These are phyloP conservation scores for Triplophysa dalaica DNA, from an alignment of 2,113 vertebrate genomes.

Conservation along the genomic window DNA sequence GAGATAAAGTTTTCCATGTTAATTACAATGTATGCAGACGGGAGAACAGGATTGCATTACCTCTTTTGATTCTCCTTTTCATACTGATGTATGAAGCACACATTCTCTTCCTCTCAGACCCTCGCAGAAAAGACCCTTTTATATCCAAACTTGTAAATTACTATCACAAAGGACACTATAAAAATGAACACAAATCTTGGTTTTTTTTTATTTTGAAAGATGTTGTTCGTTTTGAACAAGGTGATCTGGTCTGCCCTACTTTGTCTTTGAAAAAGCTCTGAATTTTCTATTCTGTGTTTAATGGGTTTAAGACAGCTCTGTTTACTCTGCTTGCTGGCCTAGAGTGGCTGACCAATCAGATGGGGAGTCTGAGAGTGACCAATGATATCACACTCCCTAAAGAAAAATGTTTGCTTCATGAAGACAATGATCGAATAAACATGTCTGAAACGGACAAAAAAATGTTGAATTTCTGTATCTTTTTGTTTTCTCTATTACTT, in stretches of 20 bases:
- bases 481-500: slow-evolving; percentile 57
- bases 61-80: slow-evolving; percentile 46
- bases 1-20: slow-evolving; percentile 58
- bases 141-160: slow-evolving; percentile 54
- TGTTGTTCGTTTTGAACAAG: neutral
- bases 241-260: slow-evolving; percentile 6
- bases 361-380: slow-evolving; percentile 11
- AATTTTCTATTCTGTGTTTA: slow-evolving; percentile 35
- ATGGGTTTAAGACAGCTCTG: slow-evolving; percentile 8
- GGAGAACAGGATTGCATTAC: slow-evolving; percentile 58
- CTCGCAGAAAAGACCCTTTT: slow-evolving; percentile 53
- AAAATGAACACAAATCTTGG: slow-evolving; percentile 58
- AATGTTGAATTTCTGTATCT: slow-evolving; percentile 59
- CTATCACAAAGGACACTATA: slow-evolving; percentile 61
- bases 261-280: neutral
- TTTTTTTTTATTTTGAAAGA: slow-evolving; percentile 15
- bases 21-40: slow-evolving; percentile 58
- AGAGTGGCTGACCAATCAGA: slow-evolving; percentile 16
- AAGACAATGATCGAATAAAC: slow-evolving; percentile 13
- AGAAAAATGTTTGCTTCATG: slow-evolving; percentile 18
- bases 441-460: slow-evolving; percentile 5
- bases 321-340: slow-evolving; percentile 8
- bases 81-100: slow-evolving; percentile 61
- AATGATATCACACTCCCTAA: slow-evolving; percentile 41
- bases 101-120: slow-evolving; percentile 51